Evolutionary conservation across 35 echinoderm and acorn worm genomes (phyloP).

Genomic region (Acanthaster planci): DNA sequence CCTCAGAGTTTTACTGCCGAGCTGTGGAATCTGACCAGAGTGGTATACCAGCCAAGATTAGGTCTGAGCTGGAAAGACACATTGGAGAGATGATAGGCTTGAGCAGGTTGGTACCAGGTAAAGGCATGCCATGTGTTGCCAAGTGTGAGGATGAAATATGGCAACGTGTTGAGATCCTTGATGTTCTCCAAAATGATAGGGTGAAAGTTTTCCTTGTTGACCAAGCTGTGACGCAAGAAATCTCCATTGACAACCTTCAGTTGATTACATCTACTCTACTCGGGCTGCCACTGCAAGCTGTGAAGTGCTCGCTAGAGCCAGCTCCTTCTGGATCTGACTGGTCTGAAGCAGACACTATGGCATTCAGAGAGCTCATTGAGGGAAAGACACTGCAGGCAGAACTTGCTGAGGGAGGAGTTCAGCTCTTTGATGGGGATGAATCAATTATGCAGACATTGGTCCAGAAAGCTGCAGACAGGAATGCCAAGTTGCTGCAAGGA

Average conservation of each 20-base stretch:
- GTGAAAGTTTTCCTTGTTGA: conserved; percentile 21
- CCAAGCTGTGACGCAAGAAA: background rate
- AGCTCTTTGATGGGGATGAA: conserved; percentile 5
- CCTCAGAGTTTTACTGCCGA: conserved; percentile 14
- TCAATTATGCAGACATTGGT: background rate
- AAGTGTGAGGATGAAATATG: conserved; percentile 3
- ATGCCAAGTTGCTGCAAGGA: background rate
- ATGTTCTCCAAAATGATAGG: background rate
- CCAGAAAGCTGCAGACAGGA: background rate
- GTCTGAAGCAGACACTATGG: background rate
- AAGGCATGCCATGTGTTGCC: conserved; percentile 37
- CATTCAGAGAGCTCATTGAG: conserved; percentile 5
- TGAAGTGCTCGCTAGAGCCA: conserved; percentile 7
- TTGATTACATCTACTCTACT: background rate
- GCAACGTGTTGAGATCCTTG: conserved; percentile 21
- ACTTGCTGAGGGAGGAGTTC: background rate
- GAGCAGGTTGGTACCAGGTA: conserved; percentile 17
- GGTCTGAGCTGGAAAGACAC: background rate
- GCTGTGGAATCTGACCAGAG: background rate
- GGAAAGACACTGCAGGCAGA: conserved; percentile 3
- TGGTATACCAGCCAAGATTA: background rate
- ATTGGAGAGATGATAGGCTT: conserved; percentile 4
- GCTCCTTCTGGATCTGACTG: background rate
- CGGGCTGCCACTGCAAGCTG: background rate
- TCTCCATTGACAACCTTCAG: background rate